Evolutionary conservation across 1,140 invertebrate species (phyloP).

Genomic region (Sarcophaga bullata): DNA sequence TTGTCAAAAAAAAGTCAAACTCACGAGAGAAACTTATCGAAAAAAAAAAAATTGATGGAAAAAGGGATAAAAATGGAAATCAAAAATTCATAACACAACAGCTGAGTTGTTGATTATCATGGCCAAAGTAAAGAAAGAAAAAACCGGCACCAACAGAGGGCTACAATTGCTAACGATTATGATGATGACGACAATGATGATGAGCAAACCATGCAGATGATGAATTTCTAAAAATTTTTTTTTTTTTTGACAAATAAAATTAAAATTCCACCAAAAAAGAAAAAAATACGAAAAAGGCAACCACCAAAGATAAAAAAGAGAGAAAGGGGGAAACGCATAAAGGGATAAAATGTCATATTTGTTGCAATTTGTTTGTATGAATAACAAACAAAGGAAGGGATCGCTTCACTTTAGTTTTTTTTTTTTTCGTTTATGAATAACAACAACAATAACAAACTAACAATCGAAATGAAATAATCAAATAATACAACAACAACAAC

Average conservation of each 20-base stretch:
- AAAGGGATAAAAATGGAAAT: neutral
- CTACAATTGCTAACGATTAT: slow-evolving; percentile 36
- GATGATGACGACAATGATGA: slow-evolving; percentile 42
- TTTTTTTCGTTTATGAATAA: neutral
- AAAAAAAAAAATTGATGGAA: neutral
- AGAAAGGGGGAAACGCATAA: neutral
- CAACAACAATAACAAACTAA: neutral
- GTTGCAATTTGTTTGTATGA: slow-evolving; percentile 39
- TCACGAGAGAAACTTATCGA: neutral
- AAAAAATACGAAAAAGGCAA: slow-evolving; percentile 24
- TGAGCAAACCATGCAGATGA: slow-evolving; percentile 39
- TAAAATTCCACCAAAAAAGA: slow-evolving; percentile 19
- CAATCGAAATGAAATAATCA: slow-evolving; percentile 27
- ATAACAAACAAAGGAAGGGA: neutral
- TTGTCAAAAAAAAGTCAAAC: slow-evolving; percentile 48
- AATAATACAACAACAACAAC: slow-evolving; percentile 12
- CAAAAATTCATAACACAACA: slow-evolving; percentile 26
- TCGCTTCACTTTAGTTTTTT: neutral
- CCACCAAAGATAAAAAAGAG: neutral
- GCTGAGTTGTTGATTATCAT: slow-evolving; percentile 39
- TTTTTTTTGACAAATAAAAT: slow-evolving; percentile 34
- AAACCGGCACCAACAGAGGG: neutral
- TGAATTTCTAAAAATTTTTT: slow-evolving; percentile 42
- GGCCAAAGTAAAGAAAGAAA: neutral
- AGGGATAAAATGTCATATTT: slow-evolving; percentile 43